Evolutionary conservation across 2,888 invertebrate genomes (phyloP), one percentile per base, ranked within the genome.

Genomic region (Drosophila affinis): DNA sequence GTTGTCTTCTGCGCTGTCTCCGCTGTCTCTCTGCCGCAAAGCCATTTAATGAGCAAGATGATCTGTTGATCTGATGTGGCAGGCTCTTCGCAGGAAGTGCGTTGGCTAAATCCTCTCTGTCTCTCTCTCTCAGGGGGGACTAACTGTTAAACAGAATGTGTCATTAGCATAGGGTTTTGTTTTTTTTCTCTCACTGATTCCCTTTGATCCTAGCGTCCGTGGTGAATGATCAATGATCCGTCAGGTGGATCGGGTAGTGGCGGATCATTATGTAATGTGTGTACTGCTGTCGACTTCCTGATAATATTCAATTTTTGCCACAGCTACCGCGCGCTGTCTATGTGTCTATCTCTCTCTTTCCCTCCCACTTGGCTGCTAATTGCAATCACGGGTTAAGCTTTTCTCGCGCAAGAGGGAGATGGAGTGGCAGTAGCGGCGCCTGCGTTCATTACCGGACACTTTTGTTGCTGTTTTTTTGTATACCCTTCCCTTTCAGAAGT

Each of bases 21-120:
- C 60, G 73, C 70, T 69, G 64, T 68, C 72, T 39, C 39, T n/a
- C n/a, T 39, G 39, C 39, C 75, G 78, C 65, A 82, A 82, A 87
- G 86, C 88, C 88, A 79, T 79, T 88, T 83, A 83, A 83, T 83
- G 82, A 83, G 88, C 81, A 62, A 68, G 72, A 80, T 79, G 59
- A 83, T 83, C 82, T 70, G 69, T 77, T 74, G 62, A 63, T 59
- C 48, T 39, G 14, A n/a, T 39, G 14, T 39, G 14, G 52, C 21
- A 48, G 55, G 57, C 29, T 52, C 68, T 86, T 61, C 65, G 17
- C 81, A 64, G 88, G 72, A 83, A 79, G 70, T 52, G 29, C 57
- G 57, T 64, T 44, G 65, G 69, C 69, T 32, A 69, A 84, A 81
- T 78, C 81, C 72, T 73, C 67, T 61, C 53, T 59, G 45, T 27